Base-by-base conservation (phyloP, 2,113 vertebrate species). In the Pomatostomus ruficeps region DNA sequence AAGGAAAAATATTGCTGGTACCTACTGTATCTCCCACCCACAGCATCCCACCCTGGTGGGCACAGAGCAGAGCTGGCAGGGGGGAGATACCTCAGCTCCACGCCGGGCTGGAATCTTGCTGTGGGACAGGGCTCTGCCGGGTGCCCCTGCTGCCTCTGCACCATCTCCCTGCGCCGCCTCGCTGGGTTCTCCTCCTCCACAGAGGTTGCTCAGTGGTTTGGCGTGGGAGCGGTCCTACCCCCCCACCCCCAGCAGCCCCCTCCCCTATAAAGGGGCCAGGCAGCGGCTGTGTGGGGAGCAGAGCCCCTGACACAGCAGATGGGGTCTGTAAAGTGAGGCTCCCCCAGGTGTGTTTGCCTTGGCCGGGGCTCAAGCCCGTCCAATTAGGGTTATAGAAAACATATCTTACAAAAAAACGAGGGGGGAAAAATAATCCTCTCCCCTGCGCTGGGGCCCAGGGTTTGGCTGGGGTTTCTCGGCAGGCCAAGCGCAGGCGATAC, bases 341-440 rank as follows among this genome's bases (percentile, higher is more conserved):
- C 97, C 95, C 95, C 86, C 93, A 89, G 96, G 96, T 96, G 95
- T 75, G 54, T 96, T 96, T 95, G 88, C 45, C 78, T 97, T 96
- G 96, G 96, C 93, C 0, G 0, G 16, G 55, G 59, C 85, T 88
- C 94, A 88, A 74, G 63, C 35, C 72, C 0, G 0, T 75, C 94
- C 93, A 96, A 95, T 96, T 95, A 94, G 76, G 87, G 93, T 91
- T 82, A 89, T 74, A 94, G 92, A 95, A 94, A 96, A 95, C 74
- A 84, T 54, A 90, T 54, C 82, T 92, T 57, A 54, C 74, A 89
- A 93, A 86, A 66, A 57, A 75, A 43, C 0, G 35, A 61, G 59
- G 43, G 82, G 83, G 76, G 63, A 31, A 72, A 93, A 93, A 80
- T 80, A 91, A 83, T 95, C 76, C 75, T 82, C 51, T 74, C 73